phyloP scores from a whole-genome alignment of 2,797 vertebrate genomes.

The Odontamblyopus lacepedii region DNA sequence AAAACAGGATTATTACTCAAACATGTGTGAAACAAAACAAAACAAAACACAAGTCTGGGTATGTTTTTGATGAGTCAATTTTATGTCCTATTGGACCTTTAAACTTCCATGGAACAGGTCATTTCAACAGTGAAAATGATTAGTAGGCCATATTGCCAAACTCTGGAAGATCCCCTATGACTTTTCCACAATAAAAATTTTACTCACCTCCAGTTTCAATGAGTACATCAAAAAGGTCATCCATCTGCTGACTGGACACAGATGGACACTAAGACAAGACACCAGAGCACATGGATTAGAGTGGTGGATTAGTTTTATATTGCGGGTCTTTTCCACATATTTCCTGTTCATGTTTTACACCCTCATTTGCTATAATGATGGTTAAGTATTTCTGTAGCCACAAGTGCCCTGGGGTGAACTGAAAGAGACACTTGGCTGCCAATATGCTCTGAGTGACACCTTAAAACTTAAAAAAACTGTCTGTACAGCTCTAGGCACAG shows the following conservation, averaged over 20 bases:
- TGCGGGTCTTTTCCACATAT: neutral
- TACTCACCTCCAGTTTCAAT: slow-evolving; percentile 94
- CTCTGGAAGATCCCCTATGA: neutral
- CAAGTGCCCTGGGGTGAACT: neutral
- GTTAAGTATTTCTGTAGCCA: neutral
- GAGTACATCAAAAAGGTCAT: slow-evolving; percentile 96
- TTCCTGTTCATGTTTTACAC: neutral
- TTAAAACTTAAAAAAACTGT: no score
- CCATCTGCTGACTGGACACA: slow-evolving; percentile 95
- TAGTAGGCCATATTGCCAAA: no score
- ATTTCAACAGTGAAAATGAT: no score
- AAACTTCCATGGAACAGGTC: no score
- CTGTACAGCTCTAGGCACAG: neutral
- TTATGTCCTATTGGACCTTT: no score
- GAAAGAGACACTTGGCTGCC: neutral
- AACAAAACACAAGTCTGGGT: no score
- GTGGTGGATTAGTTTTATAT: neutral
- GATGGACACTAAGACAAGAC: slow-evolving; percentile 78
- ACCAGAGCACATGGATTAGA: neutral
- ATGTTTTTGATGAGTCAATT: no score
- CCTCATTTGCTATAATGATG: neutral
- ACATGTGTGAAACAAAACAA: no score
- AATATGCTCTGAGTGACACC: neutral
- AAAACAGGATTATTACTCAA: no score
- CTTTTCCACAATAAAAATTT: neutral